phyloP scores from a whole-genome alignment of 2,797 vertebrate genomes.

The Myotis vivesi region DNA sequence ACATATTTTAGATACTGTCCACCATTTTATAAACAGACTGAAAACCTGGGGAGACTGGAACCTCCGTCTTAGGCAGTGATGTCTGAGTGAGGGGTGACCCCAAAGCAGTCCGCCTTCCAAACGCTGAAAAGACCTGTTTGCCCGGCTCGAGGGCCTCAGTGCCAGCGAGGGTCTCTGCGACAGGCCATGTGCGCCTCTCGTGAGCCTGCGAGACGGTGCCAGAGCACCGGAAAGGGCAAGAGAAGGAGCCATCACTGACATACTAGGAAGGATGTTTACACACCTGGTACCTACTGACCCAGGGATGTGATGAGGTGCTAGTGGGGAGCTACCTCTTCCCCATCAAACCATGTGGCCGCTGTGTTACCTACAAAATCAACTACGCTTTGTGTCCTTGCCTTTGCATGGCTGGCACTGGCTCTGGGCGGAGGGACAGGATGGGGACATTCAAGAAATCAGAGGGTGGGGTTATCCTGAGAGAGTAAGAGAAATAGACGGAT shows the following conservation, averaged over 20 bases:
- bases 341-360: neutral
- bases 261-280: neutral
- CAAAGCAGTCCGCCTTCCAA: neutral
- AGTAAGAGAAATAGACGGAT: neutral
- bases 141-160: neutral
- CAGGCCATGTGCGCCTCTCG: rapidly evolving
- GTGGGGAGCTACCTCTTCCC: neutral
- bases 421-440: neutral
- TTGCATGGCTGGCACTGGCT: neutral
- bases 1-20: neutral
- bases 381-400: neutral
- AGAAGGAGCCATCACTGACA: neutral
- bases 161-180: neutral
- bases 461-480: neutral
- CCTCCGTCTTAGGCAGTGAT: too few species aligned
- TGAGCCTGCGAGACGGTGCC: rapidly evolving
- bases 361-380: neutral
- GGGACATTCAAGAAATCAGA: neutral
- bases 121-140: neutral
- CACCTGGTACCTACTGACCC: neutral
- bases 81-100: neutral
- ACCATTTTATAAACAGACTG: neutral
- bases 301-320: neutral
- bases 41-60: neutral
- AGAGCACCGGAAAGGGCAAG: neutral